These are phyloP conservation scores for Mastigias papua DNA, from an alignment of 30 jellyfish, hydroid and myxozoan species.

Conservation along the genomic window DNA sequence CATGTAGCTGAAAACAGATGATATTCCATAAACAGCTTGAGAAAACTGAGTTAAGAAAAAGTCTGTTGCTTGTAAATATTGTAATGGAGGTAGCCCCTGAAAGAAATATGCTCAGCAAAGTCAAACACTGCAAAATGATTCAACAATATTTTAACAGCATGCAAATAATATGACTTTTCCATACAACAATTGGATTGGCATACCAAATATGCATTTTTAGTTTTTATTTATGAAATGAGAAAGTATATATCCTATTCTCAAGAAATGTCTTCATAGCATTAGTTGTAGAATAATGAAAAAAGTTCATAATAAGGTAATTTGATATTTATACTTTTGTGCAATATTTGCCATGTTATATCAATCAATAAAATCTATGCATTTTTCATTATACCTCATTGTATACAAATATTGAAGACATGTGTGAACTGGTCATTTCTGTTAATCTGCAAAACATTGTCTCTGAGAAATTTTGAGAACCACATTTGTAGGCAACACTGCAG, in stretches of 20 bases:
- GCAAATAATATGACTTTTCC: too few relatives aligned
- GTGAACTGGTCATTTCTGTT: background rate
- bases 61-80: constrained; percentile 33
- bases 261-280: too few relatives aligned
- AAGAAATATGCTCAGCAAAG: background rate
- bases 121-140: background rate
- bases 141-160: too few relatives aligned
- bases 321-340: too few relatives aligned
- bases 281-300: too few relatives aligned
- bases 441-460: constrained; percentile 40
- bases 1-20: constrained; percentile 68
- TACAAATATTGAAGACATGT: background rate
- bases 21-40: constrained; percentile 66
- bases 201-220: too few relatives aligned
- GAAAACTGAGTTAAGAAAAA: constrained; percentile 45
- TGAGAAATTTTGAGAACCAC: constrained; percentile 53
- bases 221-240: too few relatives aligned
- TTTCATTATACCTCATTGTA: background rate
- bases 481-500: constrained; percentile 61
- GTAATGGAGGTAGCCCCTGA: constrained; percentile 26
- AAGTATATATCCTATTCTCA: too few relatives aligned
- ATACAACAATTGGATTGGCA: too few relatives aligned
- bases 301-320: too few relatives aligned
- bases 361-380: background rate
- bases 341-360: too few relatives aligned